Conservation (phyloP, 2,797 vertebrate genomes). For the Apodemus agrarius region DNA sequence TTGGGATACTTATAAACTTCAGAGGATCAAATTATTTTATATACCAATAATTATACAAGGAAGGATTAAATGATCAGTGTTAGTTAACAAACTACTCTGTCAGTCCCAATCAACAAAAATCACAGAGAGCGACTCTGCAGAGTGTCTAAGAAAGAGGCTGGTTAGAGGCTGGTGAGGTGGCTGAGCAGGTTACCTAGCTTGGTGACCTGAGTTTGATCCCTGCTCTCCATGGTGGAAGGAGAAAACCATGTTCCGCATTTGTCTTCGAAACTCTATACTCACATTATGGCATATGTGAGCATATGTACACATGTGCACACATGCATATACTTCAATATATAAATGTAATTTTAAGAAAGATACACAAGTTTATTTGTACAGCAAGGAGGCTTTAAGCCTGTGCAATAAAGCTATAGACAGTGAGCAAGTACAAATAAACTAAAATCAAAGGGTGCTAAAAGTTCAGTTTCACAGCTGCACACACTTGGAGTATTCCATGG, state of each 20-base stretch:
- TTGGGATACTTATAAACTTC: background rate
- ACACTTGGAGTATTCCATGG: background rate
- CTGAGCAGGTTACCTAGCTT: background rate
- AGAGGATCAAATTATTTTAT: background rate
- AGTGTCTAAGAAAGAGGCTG: background rate
- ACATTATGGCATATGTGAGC: background rate
- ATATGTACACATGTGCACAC: background rate
- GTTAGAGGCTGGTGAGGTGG: background rate
- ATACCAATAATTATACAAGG: background rate
- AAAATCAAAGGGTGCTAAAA: background rate
- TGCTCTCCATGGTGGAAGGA: background rate
- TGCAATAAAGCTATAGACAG: background rate
- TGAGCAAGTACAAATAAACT: background rate
- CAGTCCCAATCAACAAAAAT: background rate
- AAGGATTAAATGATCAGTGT: background rate
- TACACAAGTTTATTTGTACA: background rate
- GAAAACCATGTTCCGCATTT: background rate
- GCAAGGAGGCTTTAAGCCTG: background rate
- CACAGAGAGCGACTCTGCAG: background rate
- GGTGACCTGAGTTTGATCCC: background rate
- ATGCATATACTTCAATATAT: background rate
- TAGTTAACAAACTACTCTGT: background rate
- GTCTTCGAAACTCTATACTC: background rate
- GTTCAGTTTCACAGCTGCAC: background rate
- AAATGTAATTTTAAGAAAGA: background rate